These are phyloP conservation scores for Cetoscarus ocellatus DNA, from an alignment of 2,797 vertebrate species.

Conservation along the genomic window DNA sequence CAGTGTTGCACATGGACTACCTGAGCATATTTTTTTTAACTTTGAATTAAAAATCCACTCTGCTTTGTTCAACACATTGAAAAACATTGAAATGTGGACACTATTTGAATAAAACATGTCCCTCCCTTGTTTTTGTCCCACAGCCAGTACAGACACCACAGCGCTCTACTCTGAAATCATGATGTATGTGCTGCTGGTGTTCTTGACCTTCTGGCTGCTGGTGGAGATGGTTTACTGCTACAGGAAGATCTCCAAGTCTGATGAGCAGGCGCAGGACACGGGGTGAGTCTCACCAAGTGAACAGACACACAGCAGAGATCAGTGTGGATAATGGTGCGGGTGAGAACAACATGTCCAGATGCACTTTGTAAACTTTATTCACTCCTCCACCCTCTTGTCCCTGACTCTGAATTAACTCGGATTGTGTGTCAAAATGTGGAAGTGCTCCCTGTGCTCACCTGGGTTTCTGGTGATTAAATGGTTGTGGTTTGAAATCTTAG, in stretches of 20 bases:
- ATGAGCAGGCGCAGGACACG: slow-evolving; percentile 90
- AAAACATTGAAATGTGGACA: slow-evolving; percentile 9
- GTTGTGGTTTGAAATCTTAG: slow-evolving; percentile 18
- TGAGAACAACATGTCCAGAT: background rate
- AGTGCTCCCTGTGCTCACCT: background rate
- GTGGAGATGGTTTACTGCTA: slow-evolving; percentile 99
- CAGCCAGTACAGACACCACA: slow-evolving; percentile 88
- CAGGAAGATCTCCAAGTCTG: slow-evolving; percentile 96
- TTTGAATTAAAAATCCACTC: slow-evolving; percentile 16
- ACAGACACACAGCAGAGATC: slow-evolving; percentile 17
- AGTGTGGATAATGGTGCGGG: background rate
- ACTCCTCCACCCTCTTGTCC: background rate
- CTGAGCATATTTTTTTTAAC: slow-evolving; percentile 22
- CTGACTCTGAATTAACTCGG: slow-evolving; percentile 7
- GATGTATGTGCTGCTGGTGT: slow-evolving; percentile 98
- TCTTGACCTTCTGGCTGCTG: slow-evolving; percentile 95
- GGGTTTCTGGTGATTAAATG: slow-evolving; percentile 8
- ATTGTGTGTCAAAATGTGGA: background rate
- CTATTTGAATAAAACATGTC: slow-evolving; percentile 64
- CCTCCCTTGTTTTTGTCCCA: slow-evolving; percentile 54
- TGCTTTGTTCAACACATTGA: slow-evolving; percentile 20
- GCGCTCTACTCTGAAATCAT: slow-evolving; percentile 95
- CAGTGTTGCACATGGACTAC: slow-evolving; percentile 32
- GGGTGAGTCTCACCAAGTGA: slow-evolving; percentile 87
- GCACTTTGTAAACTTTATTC: background rate